Conservation (phyloP, 2,888 invertebrate species). For the Lithophane socia region DNA sequence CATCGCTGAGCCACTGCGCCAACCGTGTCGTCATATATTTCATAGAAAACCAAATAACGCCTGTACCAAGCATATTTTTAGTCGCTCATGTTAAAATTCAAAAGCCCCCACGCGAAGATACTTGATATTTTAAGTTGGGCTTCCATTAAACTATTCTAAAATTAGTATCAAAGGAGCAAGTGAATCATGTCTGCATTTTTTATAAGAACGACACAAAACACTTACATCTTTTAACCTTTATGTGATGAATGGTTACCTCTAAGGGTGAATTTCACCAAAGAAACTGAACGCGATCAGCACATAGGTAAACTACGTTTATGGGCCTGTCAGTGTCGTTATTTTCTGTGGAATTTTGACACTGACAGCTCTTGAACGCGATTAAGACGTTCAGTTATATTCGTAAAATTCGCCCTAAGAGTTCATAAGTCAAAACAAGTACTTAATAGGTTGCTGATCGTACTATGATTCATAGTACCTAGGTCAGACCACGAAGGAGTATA, state of each 20-base stretch:
- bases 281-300: no score
- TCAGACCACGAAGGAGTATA: slow-evolving; percentile 24
- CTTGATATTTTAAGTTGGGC: slow-evolving; percentile 32
- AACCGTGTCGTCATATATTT: background rate
- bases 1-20: no score
- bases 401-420: no score
- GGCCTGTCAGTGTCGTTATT: no score
- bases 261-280: background rate
- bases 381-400: no score
- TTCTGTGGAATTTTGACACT: no score
- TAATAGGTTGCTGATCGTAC: slow-evolving; percentile 25
- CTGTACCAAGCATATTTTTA: slow-evolving; percentile 22
- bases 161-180: slow-evolving; percentile 13
- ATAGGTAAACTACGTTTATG: no score
- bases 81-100: slow-evolving; percentile 26
- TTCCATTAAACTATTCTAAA: slow-evolving; percentile 39
- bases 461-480: slow-evolving; percentile 32
- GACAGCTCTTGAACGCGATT: no score
- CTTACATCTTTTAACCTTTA: slow-evolving; percentile 12
- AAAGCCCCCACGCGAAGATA: slow-evolving; percentile 52
- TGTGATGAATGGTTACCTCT: slow-evolving; percentile 18
- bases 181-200: slow-evolving; percentile 10
- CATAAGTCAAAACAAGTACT: slow-evolving; percentile 10
- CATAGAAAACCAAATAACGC: slow-evolving; percentile 4
- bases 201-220: background rate